Conservation (phyloP, 2,888 invertebrate species). For the Rhagonycha fulva region DNA sequence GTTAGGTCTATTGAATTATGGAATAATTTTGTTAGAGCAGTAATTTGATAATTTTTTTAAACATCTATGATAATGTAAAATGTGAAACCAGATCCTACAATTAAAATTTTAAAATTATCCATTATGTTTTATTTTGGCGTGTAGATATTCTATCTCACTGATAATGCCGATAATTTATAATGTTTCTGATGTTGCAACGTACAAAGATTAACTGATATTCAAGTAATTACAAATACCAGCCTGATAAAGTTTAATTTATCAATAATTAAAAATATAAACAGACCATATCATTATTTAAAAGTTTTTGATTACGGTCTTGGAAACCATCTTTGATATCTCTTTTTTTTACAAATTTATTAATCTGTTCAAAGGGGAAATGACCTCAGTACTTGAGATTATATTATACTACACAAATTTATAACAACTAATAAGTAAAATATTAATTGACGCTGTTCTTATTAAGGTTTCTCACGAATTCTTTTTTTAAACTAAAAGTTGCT, state of each 20-base stretch:
- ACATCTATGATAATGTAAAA: neutral
- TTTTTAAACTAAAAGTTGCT: neutral
- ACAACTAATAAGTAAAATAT: neutral
- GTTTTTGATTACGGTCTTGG: conserved; percentile 11
- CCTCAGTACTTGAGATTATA: conserved; percentile 6
- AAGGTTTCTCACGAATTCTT: neutral
- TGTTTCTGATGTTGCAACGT: conserved; percentile 25
- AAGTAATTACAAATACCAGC: conserved; percentile 20
- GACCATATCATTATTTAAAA: neutral
- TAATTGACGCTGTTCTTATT: neutral
- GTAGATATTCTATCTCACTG: conserved; percentile 11
- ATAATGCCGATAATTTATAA: conserved; percentile 20
- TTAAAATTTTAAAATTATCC: neutral
- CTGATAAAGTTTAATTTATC: conserved; percentile 19
- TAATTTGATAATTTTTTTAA: neutral
- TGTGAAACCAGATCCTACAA: neutral
- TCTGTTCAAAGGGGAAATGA: conserved; percentile 16
- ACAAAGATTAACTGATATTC: conserved; percentile 28
- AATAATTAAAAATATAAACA: conserved; percentile 17
- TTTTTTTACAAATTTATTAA: conserved; percentile 7
- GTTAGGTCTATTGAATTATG: neutral
- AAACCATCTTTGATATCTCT: conserved; percentile 4
- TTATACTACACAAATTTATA: neutral
- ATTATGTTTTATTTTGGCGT: conserved; percentile 23
- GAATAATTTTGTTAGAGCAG: neutral